A percentile compares a stretch with the other conserved stretches of the same genome.
Conservation (phyloP, 2,888 invertebrate species). For the Hemaris fuciformis region DNA sequence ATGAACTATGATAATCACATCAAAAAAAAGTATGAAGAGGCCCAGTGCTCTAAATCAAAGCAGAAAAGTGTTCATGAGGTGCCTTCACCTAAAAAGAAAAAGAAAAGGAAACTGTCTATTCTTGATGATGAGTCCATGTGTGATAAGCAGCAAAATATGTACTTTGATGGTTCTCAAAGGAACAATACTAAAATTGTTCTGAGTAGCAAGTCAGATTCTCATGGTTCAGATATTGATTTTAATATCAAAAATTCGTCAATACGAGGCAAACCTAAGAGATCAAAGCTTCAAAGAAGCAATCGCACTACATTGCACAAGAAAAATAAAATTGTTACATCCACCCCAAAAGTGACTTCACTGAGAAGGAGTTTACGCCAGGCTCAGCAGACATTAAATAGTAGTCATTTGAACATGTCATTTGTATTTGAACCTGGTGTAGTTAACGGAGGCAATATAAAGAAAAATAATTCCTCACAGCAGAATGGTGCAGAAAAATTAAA, state of each 20-base stretch:
- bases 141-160: constrained; percentile 57
- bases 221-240: constrained; percentile 62
- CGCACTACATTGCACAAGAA: constrained; percentile 50
- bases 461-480: constrained; percentile 26
- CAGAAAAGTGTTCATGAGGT: constrained; percentile 42
- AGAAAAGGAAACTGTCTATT: constrained; percentile 59
- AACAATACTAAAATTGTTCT: constrained; percentile 40
- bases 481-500: constrained; percentile 29
- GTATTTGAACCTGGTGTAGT: constrained; percentile 42
- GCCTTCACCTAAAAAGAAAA: constrained; percentile 56
- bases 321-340: constrained; percentile 62
- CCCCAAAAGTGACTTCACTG: constrained; percentile 53
- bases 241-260: constrained; percentile 60
- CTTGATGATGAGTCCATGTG: constrained; percentile 59
- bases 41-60: constrained; percentile 51
- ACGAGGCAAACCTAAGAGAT: constrained; percentile 50
- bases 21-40: constrained; percentile 50
- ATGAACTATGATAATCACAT: constrained; percentile 62
- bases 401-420: constrained; percentile 54
- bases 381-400: constrained; percentile 47
- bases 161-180: constrained; percentile 55
- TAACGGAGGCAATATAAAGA: constrained; percentile 40
- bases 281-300: constrained; percentile 46
- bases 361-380: constrained; percentile 63
- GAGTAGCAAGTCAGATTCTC: constrained; percentile 51